Evolutionary conservation across 2,888 invertebrate genomes (phyloP).

Genomic region (Eremobia ochroleuca): DNA sequence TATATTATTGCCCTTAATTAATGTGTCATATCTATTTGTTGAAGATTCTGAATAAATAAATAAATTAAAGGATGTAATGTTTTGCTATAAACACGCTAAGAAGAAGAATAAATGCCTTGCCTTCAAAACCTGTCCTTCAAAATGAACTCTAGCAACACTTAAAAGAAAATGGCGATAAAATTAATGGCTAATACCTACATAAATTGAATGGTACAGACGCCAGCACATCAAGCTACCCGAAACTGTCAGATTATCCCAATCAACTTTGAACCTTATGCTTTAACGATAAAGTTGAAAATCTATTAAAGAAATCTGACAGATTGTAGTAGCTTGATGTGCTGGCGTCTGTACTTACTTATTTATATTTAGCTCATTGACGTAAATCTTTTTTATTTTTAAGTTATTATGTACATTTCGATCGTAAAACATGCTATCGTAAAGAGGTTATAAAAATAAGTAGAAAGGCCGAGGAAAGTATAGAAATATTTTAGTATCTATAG

Average conservation of each 20-base stretch:
- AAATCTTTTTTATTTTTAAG: slow-evolving; percentile 6
- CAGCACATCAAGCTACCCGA: too few relatives aligned
- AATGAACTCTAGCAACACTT: not conserved
- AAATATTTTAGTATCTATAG: not conserved
- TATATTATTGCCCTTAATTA: too few relatives aligned
- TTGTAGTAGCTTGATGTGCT: too few relatives aligned
- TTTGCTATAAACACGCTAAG: too few relatives aligned
- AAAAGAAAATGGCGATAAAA: not conserved
- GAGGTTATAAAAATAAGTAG: slow-evolving; percentile 1
- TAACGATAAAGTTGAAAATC: too few relatives aligned
- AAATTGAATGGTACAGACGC: not conserved
- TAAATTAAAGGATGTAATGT: not conserved
- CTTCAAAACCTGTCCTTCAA: slow-evolving; percentile 2
- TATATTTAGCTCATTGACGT: slow-evolving; percentile 2
- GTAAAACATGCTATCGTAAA: slow-evolving; percentile 3
- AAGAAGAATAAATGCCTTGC: not conserved
- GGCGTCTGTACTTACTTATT: too few relatives aligned
- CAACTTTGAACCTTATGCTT: too few relatives aligned
- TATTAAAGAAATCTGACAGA: too few relatives aligned
- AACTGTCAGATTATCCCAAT: too few relatives aligned
- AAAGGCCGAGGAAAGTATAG: not conserved
- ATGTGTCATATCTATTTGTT: not conserved
- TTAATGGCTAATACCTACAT: slow-evolving; percentile 9
- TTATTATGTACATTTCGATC: not conserved
- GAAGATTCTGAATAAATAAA: not conserved